A percentile compares a stretch with the other conserved stretches of the same genome.
These are phyloP conservation scores for Selene dorsalis DNA, from an alignment of 2,797 vertebrate species.

Conservation along the genomic window DNA sequence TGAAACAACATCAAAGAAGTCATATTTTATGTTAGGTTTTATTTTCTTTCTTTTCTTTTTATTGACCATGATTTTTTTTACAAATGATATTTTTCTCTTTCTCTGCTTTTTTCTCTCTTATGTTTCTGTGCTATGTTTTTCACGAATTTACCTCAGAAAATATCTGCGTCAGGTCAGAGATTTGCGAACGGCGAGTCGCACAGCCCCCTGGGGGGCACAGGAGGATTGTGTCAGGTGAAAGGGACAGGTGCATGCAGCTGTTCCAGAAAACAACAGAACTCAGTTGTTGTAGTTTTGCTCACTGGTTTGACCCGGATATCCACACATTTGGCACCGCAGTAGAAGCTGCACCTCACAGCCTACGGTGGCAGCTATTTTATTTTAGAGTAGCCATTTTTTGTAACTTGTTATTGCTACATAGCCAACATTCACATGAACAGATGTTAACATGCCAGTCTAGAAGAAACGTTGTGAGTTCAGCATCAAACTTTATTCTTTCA, in stretches of 20 bases:
- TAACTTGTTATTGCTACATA: not conserved
- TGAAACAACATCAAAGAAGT: not conserved
- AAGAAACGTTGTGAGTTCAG: too few relatives aligned
- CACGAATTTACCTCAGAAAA: not conserved
- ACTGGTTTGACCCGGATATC: not conserved
- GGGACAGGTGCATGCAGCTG: not conserved
- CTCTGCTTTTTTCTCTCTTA: not conserved
- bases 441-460: not conserved
- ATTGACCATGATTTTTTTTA: not conserved
- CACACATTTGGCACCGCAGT: not conserved
- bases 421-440: not conserved
- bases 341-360: too few relatives aligned
- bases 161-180: not conserved
- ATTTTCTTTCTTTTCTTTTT: not conserved
- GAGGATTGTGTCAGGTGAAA: not conserved
- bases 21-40: not conserved
- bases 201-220: not conserved
- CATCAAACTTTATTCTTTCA: too few relatives aligned
- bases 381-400: not conserved
- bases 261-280: not conserved
- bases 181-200: not conserved
- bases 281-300: not conserved
- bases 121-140: not conserved
- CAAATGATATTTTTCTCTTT: not conserved
- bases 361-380: not conserved